phyloP scores from a whole-genome alignment of 2,113 vertebrate species.

The Steatornis caripensis region DNA sequence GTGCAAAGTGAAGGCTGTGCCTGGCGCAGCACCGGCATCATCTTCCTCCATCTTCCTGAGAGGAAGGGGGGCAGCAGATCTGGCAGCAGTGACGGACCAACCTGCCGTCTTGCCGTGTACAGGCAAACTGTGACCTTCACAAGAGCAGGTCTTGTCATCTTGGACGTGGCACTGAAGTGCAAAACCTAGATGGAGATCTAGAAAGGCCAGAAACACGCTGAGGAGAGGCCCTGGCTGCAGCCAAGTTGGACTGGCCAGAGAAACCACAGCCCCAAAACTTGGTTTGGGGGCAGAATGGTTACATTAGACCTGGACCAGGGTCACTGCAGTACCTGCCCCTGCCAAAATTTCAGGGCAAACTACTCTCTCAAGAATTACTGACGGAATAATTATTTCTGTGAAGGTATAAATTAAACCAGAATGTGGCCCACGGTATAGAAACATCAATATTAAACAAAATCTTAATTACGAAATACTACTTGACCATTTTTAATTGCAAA shows the following conservation, averaged over 20 bases:
- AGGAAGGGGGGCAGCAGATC: not conserved
- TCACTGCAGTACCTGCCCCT: not conserved
- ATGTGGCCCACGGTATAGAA: not conserved
- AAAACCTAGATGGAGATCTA: not conserved
- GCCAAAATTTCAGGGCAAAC: not conserved
- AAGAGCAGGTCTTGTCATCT: not conserved
- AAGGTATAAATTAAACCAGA: not conserved
- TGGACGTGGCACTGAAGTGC: not conserved
- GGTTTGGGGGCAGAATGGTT: not conserved
- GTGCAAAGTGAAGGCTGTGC: not conserved
- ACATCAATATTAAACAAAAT: not conserved
- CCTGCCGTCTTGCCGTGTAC: rapidly evolving
- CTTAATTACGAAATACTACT: not conserved
- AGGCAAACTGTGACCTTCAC: not conserved
- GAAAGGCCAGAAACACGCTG: not conserved
- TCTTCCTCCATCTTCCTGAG: not conserved
- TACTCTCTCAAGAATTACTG: not conserved
- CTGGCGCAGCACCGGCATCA: rapidly evolving
- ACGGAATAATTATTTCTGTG: not conserved
- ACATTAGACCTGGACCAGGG: not conserved
- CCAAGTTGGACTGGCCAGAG: not conserved
- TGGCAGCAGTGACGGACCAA: rapidly evolving
- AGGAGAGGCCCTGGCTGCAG: not conserved
- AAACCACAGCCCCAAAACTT: not conserved
- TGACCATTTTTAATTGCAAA: not conserved